These are phyloP conservation scores for Hofmannophila pseudospretella DNA, from an alignment of 2,888 invertebrate species.

Conservation along the genomic window DNA sequence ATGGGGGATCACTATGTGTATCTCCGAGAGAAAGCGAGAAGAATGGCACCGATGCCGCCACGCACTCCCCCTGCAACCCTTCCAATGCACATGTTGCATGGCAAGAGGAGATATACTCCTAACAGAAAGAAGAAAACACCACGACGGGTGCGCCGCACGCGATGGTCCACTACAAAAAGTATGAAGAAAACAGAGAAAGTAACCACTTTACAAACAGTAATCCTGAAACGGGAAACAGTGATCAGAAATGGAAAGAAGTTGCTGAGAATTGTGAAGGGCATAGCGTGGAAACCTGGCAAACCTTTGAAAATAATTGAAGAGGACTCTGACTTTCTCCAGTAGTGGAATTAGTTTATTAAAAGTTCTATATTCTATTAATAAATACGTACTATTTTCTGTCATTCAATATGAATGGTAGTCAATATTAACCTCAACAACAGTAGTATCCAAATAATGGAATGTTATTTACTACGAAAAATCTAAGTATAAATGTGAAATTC, in stretches of 20 bases:
- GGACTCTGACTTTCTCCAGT: background rate
- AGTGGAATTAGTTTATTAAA: background rate
- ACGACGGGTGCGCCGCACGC: background rate
- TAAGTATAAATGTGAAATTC: too few species aligned
- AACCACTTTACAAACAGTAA: conserved; percentile 13
- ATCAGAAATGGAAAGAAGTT: conserved; percentile 31
- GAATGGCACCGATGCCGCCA: conserved; percentile 19
- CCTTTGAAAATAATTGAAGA: conserved; percentile 3
- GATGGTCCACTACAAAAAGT: too few species aligned
- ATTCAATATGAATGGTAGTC: too few species aligned
- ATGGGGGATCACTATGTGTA: conserved; percentile 27
- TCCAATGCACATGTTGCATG: conserved; percentile 27
- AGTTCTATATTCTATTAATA: too few species aligned
- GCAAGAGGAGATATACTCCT: conserved; percentile 29
- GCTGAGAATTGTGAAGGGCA: conserved; percentile 35
- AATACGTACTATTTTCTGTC: too few species aligned
- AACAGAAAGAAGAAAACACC: conserved; percentile 11
- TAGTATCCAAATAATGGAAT: too few species aligned
- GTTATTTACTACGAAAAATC: too few species aligned
- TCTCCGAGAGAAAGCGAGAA: conserved; percentile 15
- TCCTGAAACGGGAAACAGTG: conserved; percentile 28
- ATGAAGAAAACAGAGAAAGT: conserved; percentile 7
- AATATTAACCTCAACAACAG: too few species aligned
- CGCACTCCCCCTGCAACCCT: conserved; percentile 13
- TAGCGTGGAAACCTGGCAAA: conserved; percentile 3